phyloP scores from a whole-genome alignment of 1,140 invertebrate genomes.

The Probaryconus sp. region DNA sequence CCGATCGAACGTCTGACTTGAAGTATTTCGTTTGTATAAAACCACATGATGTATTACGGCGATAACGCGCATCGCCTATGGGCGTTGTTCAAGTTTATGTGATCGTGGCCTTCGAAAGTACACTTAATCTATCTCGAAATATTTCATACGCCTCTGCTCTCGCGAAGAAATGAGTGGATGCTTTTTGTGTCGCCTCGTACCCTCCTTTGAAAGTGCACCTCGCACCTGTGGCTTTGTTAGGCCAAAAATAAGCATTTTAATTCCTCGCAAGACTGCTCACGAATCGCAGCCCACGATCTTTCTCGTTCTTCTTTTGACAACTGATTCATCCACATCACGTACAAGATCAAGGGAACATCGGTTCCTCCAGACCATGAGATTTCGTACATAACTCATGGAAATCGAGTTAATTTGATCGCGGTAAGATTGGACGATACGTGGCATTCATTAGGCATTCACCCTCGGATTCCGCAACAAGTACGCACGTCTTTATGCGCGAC shows the following conservation, averaged over 20 bases:
- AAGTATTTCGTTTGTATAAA: conserved; percentile 40
- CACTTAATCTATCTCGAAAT: not conserved
- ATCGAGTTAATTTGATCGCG: conserved; percentile 59
- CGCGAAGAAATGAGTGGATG: no score
- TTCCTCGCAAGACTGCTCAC: conserved; percentile 14
- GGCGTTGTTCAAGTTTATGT: conserved; percentile 8
- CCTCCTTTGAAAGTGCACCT: no score
- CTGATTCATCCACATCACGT: conserved; percentile 50
- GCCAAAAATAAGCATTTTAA: no score
- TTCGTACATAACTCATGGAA: conserved; percentile 54
- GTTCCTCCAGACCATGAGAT: not conserved
- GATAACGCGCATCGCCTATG: conserved; percentile 28
- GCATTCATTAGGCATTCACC: conserved; percentile 63
- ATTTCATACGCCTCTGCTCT: no score
- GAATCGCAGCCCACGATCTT: conserved; percentile 8
- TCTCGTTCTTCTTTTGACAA: conserved; percentile 32
- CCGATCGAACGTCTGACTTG: conserved; percentile 15
- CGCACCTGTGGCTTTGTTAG: no score
- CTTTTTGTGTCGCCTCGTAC: no score
- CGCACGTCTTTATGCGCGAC: conserved; percentile 39
- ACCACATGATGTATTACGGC: conserved; percentile 19
- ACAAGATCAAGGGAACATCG: conserved; percentile 2
- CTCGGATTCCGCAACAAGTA: conserved; percentile 57
- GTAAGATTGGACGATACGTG: conserved; percentile 57
- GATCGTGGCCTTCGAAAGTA: not conserved